phyloP scores from a whole-genome alignment of 2,888 invertebrate genomes.

The Palloptera scutellata region DNA sequence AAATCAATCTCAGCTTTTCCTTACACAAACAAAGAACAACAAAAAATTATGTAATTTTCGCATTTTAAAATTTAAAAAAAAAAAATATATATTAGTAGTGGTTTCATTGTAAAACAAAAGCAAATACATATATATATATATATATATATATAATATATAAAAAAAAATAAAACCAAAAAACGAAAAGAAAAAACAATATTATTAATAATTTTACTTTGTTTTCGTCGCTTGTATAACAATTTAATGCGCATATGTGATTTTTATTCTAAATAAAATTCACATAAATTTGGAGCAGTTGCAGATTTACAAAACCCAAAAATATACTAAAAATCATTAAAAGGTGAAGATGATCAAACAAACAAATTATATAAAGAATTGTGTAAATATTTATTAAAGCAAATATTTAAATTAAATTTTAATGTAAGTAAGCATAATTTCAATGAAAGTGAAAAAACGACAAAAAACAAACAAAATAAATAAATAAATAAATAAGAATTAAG shows the following conservation, averaged over 20 bases:
- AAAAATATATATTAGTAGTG: conserved; percentile 46
- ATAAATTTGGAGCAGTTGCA: conserved; percentile 39
- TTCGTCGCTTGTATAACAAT: not conserved
- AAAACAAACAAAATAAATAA: conserved; percentile 19
- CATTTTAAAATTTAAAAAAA: conserved; percentile 27
- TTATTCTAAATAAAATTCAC: conserved; percentile 41
- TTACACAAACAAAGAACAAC: conserved; percentile 5
- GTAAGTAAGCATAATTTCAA: conserved; percentile 21
- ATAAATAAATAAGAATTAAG: conserved; percentile 24
- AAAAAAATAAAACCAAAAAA: conserved; percentile 36
- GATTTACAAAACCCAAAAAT: conserved; percentile 39
- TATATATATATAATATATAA: conserved; percentile 32
- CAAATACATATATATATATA: conserved; percentile 13
- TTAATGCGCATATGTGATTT: conserved; percentile 29
- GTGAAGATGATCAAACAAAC: conserved; percentile 19
- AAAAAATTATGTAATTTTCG: conserved; percentile 25
- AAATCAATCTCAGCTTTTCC: conserved; percentile 54
- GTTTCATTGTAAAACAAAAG: conserved; percentile 56
- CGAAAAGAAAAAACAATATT: conserved; percentile 30
- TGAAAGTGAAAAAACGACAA: conserved; percentile 15
- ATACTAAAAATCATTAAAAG: conserved; percentile 18
- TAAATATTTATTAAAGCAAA: conserved; percentile 46
- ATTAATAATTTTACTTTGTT: conserved; percentile 3
- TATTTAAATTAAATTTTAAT: conserved; percentile 27
- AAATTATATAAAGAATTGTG: conserved; percentile 45